A percentile compares a stretch with the other conserved stretches of the same genome.
These are phyloP conservation scores for Disparrhopalites patrizii DNA, from an alignment of 2,888 invertebrate species.

Conservation along the genomic window DNA sequence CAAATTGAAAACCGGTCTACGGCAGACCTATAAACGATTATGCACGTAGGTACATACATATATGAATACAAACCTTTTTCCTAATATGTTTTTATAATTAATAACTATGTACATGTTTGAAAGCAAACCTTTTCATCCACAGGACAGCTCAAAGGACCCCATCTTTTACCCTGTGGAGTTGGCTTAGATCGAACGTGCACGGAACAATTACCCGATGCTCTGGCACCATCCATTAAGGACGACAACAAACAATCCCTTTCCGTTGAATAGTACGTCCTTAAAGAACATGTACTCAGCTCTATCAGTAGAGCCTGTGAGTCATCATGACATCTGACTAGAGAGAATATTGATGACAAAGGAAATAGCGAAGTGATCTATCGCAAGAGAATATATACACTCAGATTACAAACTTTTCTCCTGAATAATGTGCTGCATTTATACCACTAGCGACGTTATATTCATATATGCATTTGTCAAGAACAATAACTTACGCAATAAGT, in stretches of 20 bases:
- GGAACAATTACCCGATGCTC: constrained; percentile 94
- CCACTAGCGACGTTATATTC: no score
- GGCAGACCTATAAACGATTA: no score
- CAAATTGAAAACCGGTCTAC: not conserved
- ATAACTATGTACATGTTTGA: not conserved
- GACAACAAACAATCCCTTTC: constrained; percentile 95
- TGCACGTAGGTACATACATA: no score
- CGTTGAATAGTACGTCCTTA: constrained; percentile 82
- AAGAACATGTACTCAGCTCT: constrained; percentile 88
- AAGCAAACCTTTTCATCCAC: constrained; percentile 81
- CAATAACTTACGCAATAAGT: constrained; percentile 62
- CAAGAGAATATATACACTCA: no score
- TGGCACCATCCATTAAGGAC: constrained; percentile 90
- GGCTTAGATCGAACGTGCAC: constrained; percentile 85
- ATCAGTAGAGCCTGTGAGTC: constrained; percentile 91
- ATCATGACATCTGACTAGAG: constrained; percentile 79
- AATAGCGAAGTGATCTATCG: constrained; percentile 43
- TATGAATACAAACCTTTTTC: no score
- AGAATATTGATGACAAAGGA: constrained; percentile 69
- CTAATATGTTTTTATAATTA: no score
- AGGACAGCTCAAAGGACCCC: constrained; percentile 66
- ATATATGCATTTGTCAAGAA: constrained; percentile 24
- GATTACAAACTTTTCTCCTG: no score
- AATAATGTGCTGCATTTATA: no score
- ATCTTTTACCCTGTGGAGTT: constrained; percentile 78